Base-by-base conservation (phyloP, 2,888 invertebrate genomes). In the Sabellastarte sp. region DNA sequence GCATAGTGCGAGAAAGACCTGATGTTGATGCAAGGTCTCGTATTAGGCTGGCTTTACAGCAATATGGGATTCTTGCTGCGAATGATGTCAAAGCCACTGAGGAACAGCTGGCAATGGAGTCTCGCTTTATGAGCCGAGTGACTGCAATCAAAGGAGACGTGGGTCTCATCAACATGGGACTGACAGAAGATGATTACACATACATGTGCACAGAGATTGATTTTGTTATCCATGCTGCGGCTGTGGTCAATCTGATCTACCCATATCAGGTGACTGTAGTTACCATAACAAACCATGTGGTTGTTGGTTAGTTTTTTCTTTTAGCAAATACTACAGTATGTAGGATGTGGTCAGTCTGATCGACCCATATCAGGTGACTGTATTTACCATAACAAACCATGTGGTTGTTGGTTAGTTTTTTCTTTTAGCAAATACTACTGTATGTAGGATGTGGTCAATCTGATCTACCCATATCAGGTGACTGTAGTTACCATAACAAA, bases 271-370 rank as follows among this genome's bases (percentile, higher is more conserved):
- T 80, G 69, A 61, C n/a, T n/a, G n/a, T n/a, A n/a, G n/a, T n/a
- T n/a, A n/a, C n/a, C n/a, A n/a, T n/a, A n/a, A n/a, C n/a, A n/a
- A n/a, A n/a, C n/a, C n/a, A n/a, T n/a, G n/a, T n/a, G n/a, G n/a
- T n/a, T n/a, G n/a, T n/a, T n/a, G n/a, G n/a, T n/a, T n/a, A n/a
- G n/a, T n/a, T n/a, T n/a, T n/a, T n/a, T n/a, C n/a, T n/a, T n/a
- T n/a, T n/a, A n/a, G n/a, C n/a, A n/a, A n/a, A n/a, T n/a, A n/a
- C n/a, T n/a, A n/a, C n/a, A n/a, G n/a, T n/a, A n/a, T n/a, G n/a
- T n/a, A n/a, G 2, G 84, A 85, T 28, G 76, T 80, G 51, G 84
- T 85, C 61, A 85, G 85, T 68, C 76, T 85, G n/a, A 80, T 82
- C 59, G 85, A 84, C 65, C 84, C 84, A 4, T 85, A 84, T 69